Base-by-base conservation (phyloP, 2,888 invertebrate species). In the Callyntrura sp. region DNA sequence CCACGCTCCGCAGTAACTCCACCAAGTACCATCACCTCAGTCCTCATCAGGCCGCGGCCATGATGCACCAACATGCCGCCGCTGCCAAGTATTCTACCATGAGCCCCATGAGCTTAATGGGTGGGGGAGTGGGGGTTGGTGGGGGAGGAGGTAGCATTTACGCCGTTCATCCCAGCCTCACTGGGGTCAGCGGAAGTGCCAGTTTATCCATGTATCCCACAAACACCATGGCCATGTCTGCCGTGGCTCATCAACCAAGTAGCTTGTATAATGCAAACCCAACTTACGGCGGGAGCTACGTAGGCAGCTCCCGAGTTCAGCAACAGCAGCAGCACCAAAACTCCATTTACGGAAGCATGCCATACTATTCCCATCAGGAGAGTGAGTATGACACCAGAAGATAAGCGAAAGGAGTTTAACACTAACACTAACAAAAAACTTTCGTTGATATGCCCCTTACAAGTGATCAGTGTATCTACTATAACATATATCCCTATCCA, bases 361-460 rank as follows among this genome's bases (percentile, higher is more conserved):
- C 93, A 3, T 92, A 92, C 76, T 93, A 93, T 86, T 92, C 91
- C 84, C 85, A 92, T 88, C 93, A 93, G 48, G 93, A 93, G 17
- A 90, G 87, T 85, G 93, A 93, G 12, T 93, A 92, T 65, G 93
- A 93, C 76, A 92, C 90, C 43, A 83, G 92, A 51, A 87, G 91
- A 87, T 90, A 87, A 85, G 60, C 60, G 20, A 9, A 1, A 17
- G 12, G 35, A 35, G 6, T 2, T 35, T 4, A 35, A 35, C 2
- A 35, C n/a, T n/a, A 35, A 35, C 43, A 35, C 23, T 35, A 28
- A 35, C n/a, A n/a, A 35, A 68, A 20, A 35, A 8, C 17, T 65
- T 65, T 17, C 2, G 25, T 23, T 25, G 20, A 20, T 60, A 35
- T 4, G 35, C 35, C 6, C 6, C 35, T 4, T 2, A 35, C 6